Evolutionary conservation across 2,888 invertebrate genomes (phyloP), one percentile per base, ranked within the genome.

Genomic region (Acrobasis suavella): DNA sequence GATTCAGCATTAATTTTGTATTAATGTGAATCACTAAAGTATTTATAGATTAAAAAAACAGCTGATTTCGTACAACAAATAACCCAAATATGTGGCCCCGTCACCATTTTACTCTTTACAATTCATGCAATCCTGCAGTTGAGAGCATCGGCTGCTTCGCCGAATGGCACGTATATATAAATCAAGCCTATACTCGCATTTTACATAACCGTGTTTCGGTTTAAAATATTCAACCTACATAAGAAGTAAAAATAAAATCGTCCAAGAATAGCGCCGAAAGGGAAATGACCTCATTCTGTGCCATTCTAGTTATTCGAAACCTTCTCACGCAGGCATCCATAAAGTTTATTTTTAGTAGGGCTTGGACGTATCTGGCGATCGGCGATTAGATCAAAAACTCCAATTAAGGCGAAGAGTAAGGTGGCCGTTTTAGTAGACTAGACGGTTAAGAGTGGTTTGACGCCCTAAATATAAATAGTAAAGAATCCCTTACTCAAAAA

Each of bases 231-330:
- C 65, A 77, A 83, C 83, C 83, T 74, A 82, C 73, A 81, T 82
- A 74, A 67, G 64, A 68, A 71, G 74, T 81, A 83, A 81, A 83
- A 82, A 84, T 82, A 85, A 84, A 83, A 79, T 80, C 78, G 63
- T 74, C 73, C 80, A 77, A 81, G 81, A 89, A 87, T 83, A 85
- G 79, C 79, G 72, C 67, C 76, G 79, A 86, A 86, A 87, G 89
- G 89, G 86, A 89, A 90, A 90, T 83, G 86, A 85, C 89, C 91
- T 77, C 86, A 83, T 87, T 88, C 75, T 69, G 72, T 73, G 74
- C 79, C 74, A 77, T 79, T 82, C 74, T 76, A 79, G 81, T 82
- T 83, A 82, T 85, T 83, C 69, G 80, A 78, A 83, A 79, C 83
- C 80, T 82, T 81, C 81, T 83, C 85, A 87, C 87, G 88, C 91